Base-by-base conservation (phyloP, 2,797 vertebrate species). In the Hippoglossus hippoglossus region DNA sequence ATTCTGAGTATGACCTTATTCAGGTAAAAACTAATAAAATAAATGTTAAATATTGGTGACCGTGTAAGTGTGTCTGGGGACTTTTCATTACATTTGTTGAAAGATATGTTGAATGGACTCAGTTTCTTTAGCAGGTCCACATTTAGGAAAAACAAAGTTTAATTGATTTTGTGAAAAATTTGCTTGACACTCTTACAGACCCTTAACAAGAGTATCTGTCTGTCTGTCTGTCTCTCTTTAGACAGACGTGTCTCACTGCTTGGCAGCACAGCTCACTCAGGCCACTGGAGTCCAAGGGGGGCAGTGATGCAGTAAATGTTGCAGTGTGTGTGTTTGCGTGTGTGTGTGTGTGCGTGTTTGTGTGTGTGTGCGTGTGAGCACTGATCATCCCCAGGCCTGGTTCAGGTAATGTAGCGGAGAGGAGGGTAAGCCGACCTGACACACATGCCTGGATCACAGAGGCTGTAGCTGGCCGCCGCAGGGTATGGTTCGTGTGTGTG, bases 331-430 rank as follows among this genome's bases (percentile, higher is more conserved):
- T 75, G 72, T 71, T 67, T 64, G 55, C 56, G 66, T 61, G 56
- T 61, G 68, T 36, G 77, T 70, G 65, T 52, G 57, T 60, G 26
- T 25, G 63, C 44, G 64, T 68, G 34, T 57, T 56, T 36, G 51
- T 34, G 55, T 73, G 72, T 71, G 67, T 67, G 55, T 59, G 66
- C 66, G 71, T 62, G 75, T 83, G 84, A 50, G 83, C 77, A 86
- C 86, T 89, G 86, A 93, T 91, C 84, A 91, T 90, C 91, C 90
- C 81, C 71, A 77, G 89, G 93, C 87, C 87, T 81, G 80, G 88
- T 87, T 90, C 87, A 91, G 83, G 88, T 92, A 92, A 89, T 91
- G 89, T 89, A 89, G 89, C 81, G 62, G 57, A 91, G 86, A 91
- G 73, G 79, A 90, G 88, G 84, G 84, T 92, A 92, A 92, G 85